Evolutionary conservation across 2,113 vertebrate species (phyloP), one percentile per base, ranked within the genome.

Genomic region (Perca fluviatilis): DNA sequence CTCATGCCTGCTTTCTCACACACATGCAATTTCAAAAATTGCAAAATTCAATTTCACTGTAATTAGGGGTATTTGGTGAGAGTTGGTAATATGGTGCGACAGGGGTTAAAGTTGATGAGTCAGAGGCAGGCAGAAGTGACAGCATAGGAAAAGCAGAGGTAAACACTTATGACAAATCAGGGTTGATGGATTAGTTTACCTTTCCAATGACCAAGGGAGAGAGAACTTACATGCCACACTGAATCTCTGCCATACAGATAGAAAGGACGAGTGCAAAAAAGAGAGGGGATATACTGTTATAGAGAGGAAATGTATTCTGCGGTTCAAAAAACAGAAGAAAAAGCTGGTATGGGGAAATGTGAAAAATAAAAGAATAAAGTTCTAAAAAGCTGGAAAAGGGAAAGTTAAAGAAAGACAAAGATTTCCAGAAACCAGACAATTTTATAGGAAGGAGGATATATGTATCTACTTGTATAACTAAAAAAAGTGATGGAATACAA

Each of bases 101-200:
- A 71, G 54, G 69, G 68, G 86, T 84, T 80, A 79, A 62, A 84
- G 81, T 76, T 82, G 82, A 86, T 82, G 62, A 86, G 80, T 78
- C 81, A 61, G 83, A 56, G 18, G 71, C 54, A 67, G 60, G 47
- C 61, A 23, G 47, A 87, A 80, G 84, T 79, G 67, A 86, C 51
- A 70, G 79, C 77, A 49, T 46, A 73, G 65, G 43, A 79, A 89
- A 87, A 80, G 19, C 56, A 10, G 58, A 68, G 71, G 78, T 89
- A 88, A 89, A 87, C 74, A 75, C 70, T 69, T 71, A 5, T 90
- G 84, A 80, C 87, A 85, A 86, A 92, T 87, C 77, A 79, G 51
- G 58, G 16, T 27, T 92, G 85, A 92, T 92, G 82, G 86, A 91
- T 89, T 88, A 82, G 67, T 87, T 91, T 88, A 89, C 74, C 61